Evolutionary conservation across 2,797 vertebrate genomes (phyloP), one percentile per base, ranked within the genome.

Genomic region (Sebastes cheni): DNA sequence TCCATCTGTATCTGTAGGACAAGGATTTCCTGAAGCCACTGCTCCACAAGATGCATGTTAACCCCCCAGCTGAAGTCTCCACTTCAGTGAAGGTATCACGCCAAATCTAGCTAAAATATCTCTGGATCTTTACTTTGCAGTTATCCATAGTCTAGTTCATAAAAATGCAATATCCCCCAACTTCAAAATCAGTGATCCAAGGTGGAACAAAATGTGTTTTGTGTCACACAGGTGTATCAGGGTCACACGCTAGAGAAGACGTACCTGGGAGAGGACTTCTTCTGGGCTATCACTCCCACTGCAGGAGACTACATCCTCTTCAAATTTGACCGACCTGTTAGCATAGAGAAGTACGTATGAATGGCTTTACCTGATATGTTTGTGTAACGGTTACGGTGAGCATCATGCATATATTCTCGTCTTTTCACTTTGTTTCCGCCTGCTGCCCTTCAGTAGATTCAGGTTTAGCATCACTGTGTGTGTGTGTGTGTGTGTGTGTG

Each of bases 21-120:
- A 99, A 99, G 91, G 99, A 99, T 91, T 99, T 99, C 95, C 94
- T 99, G 95, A 99, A 99, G 94, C 98, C 98, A 2, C 95, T 99
- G 85, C 95, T 99, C 54, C 98, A 99, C 92, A 99, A 98, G 94
- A 98, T 99, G 90, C 98, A 99, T 0, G 97, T 99, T 75, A 99
- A 99, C 85, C 99, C 99, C 3, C 97, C 98, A 6, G 99, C 98
- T 39, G 98, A 99, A 90, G 97, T 99, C 56, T 99, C 98, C 25
- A 99, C 99, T n/a, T 99, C 98, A 59, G 94, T 99, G 91, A 99
- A 99, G 95, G 94, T 94, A 86, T 50, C n/a, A 8, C 10, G 7
- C 12, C 23, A 36, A 5, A 14, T 4, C 20, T 46, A 1, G 30
- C 23, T 8, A 65, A 23, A 13, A 59, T 4, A 7, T 29, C 20